Evolutionary conservation across 2,888 invertebrate genomes (phyloP).

Genomic region (Diachrysia chrysitis): DNA sequence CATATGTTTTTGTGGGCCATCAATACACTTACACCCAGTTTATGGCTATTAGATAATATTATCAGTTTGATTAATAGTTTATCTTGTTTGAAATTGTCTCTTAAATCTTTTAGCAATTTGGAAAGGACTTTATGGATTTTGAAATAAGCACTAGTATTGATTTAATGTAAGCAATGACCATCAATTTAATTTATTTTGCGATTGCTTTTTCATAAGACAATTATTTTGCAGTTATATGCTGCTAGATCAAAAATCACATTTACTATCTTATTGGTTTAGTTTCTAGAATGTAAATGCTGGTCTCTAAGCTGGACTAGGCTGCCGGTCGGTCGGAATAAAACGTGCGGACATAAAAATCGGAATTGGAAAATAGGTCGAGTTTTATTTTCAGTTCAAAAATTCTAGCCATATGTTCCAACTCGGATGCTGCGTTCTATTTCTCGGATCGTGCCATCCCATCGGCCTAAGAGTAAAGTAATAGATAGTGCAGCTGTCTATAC

Average conservation of each 20-base stretch:
- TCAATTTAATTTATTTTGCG: no score
- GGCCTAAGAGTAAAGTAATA: background rate
- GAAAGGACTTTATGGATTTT: background rate
- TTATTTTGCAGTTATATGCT: background rate
- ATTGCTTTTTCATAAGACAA: no score
- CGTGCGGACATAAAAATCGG: background rate
- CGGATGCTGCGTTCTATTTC: background rate
- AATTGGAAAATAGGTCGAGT: background rate
- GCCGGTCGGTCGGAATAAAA: background rate
- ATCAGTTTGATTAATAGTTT: slow-evolving; percentile 15
- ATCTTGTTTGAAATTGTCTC: background rate
- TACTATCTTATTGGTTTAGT: background rate
- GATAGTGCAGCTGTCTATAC: background rate
- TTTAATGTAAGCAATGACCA: no score
- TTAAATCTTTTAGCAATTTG: background rate
- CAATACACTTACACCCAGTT: slow-evolving; percentile 18
- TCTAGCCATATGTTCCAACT: background rate
- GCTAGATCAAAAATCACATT: background rate
- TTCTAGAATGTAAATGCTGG: background rate
- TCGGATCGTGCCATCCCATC: background rate
- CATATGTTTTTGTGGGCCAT: slow-evolving; percentile 37
- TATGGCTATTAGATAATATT: slow-evolving; percentile 25
- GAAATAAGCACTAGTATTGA: no score
- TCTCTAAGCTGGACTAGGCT: background rate
- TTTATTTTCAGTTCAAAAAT: slow-evolving; percentile 4